phyloP scores from a whole-genome alignment of 2,888 invertebrate species.

The Phortica magna region DNA sequence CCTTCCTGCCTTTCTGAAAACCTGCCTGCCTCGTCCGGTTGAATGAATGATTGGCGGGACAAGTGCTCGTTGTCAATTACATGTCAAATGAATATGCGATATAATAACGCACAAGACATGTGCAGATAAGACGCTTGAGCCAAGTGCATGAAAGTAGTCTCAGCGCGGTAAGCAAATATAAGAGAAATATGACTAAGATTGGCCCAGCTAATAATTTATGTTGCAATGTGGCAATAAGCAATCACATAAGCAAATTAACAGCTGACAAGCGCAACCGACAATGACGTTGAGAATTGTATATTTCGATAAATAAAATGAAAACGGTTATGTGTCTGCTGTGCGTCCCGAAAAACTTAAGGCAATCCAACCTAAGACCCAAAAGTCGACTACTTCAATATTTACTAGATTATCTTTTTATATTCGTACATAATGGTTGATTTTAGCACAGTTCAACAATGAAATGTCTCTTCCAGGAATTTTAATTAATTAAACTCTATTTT shows the following conservation, averaged over 20 bases:
- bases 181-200: slow-evolving; percentile 8
- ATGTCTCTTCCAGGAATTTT: no score
- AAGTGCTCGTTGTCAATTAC: slow-evolving; percentile 33
- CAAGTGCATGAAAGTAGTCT: slow-evolving; percentile 1
- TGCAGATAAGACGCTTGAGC: not conserved
- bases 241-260: slow-evolving; percentile 27
- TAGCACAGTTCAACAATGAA: no score
- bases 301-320: slow-evolving; percentile 27
- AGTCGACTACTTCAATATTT: no score
- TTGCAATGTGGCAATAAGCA: slow-evolving; percentile 8
- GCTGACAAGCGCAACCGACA: not conserved
- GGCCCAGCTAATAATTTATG: not conserved
- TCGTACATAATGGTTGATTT: no score
- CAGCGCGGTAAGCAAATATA: not conserved
- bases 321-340: not conserved
- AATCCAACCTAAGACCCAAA: no score
- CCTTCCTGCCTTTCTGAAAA: no score
- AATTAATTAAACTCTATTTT: no score
- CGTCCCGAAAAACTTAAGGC: no score
- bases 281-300: not conserved
- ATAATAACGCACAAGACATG: slow-evolving; percentile 19
- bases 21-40: not conserved
- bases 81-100: slow-evolving; percentile 28
- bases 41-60: slow-evolving; percentile 29
- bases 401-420: no score